phyloP scores from a whole-genome alignment of 2,113 vertebrate genomes.

The Geococcyx californianus region DNA sequence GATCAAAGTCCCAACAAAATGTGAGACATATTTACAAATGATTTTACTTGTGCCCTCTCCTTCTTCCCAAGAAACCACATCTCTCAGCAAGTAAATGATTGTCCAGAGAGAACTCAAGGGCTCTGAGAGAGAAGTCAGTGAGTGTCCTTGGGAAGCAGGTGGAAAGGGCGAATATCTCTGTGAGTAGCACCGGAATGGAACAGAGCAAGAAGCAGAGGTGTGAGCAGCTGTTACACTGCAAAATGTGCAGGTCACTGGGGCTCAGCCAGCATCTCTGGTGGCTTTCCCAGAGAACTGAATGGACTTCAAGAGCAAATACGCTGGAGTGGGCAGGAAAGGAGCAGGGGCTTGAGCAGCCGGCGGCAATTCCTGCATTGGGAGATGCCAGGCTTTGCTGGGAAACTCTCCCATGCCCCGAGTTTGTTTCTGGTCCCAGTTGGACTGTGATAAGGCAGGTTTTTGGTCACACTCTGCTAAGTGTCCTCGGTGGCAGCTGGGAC shows the following conservation, averaged over 20 bases:
- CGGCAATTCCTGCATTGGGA: neutral
- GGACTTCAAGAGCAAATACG: neutral
- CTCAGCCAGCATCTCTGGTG: neutral
- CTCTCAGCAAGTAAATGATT: slow-evolving; percentile 52
- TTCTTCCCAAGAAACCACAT: neutral
- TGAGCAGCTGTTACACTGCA: neutral
- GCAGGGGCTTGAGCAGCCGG: neutral
- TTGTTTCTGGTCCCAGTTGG: slow-evolving; percentile 12
- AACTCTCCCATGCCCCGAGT: neutral
- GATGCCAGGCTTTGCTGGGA: neutral
- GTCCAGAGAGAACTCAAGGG: neutral
- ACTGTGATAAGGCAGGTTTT: slow-evolving; percentile 34
- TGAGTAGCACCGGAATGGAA: accelerated
- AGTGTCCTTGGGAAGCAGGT: slow-evolving; percentile 2
- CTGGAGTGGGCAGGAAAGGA: neutral
- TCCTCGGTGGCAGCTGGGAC: neutral
- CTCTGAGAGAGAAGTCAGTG: neutral
- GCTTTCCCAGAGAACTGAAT: neutral
- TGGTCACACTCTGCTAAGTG: slow-evolving; percentile 35
- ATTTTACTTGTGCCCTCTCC: neutral
- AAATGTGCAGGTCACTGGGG: neutral
- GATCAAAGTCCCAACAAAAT: neutral
- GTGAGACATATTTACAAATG: accelerated
- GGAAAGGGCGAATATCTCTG: neutral
- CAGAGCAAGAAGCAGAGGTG: neutral